Base-by-base conservation (phyloP, 2,797 vertebrate species). In the Zonotrichia albicollis region DNA sequence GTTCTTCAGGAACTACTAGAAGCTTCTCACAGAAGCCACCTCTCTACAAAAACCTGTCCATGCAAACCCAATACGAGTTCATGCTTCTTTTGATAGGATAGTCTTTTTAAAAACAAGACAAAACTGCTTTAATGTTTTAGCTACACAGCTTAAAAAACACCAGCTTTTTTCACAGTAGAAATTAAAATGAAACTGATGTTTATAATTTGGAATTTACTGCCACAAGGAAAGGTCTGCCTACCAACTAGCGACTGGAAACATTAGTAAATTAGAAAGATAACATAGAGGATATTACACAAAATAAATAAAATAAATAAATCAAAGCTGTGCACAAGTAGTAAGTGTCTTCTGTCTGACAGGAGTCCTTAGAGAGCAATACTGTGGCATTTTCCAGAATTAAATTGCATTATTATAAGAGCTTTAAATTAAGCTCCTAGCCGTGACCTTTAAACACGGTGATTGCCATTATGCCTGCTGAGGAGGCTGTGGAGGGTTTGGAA, bases 381-480 rank as follows among this genome's bases (percentile, higher is more conserved):
- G 43, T 68, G 58, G 74, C 86, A 91, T 96, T 97, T 97, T 88
- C 83, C 51, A 93, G 85, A 94, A 84, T 95, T 95, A 97, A 97
- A 95, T 95, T 94, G 80, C 92, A 95, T 75, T 89, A 94, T 92
- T 96, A 77, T 82, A 90, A 87, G 84, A 92, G 84, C 84, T 97
- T 96, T 96, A 96, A 93, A 96, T 97, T 95, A 97, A 95, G 78
- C 68, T 95, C 78, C 90, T 97, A 91, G 70, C 94, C 50, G 32
- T 97, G 96, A 97, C 97, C 96, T 97, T 96, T 95, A 89, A 83
- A 81, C 62, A 70, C 13, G 5, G 77, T 85, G 95, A 95, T 96
- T 96, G 87, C 87, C 95, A 93, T 96, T 95, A 95, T 89, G 83
- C 90, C 97, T 95, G 94, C 94, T 97, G 94, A 85, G 96, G 87